phyloP scores from a whole-genome alignment of 1,140 invertebrate genomes.

The Platyscapa corneri region DNA sequence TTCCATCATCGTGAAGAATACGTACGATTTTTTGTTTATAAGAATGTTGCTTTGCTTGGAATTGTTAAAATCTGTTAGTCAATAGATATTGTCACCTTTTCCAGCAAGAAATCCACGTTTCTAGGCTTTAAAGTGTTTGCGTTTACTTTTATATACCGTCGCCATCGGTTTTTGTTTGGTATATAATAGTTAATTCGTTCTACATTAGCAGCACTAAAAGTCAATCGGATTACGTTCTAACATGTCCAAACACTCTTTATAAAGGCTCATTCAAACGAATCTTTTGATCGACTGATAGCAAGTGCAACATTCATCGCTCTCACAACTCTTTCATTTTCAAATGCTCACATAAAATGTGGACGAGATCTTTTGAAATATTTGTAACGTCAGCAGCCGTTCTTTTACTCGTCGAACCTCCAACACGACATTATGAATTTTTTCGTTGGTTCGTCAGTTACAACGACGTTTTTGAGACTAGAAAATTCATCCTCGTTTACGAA shows the following conservation, averaged over 20 bases:
- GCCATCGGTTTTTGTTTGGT: neutral
- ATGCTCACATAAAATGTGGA: constrained; percentile 7
- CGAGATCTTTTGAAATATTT: neutral
- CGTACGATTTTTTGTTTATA: no score
- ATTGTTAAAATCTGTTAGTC: no score
- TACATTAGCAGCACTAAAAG: neutral
- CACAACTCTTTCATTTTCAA: constrained; percentile 8
- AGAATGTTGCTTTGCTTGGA: no score
- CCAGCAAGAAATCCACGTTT: neutral
- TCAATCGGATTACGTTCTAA: neutral
- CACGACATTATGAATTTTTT: constrained; percentile 18
- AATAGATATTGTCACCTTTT: neutral
- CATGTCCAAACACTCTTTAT: neutral
- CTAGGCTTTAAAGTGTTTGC: neutral
- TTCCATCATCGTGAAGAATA: no score
- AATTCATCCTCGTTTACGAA: neutral
- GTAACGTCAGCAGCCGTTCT: neutral
- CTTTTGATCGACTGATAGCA: constrained; percentile 3
- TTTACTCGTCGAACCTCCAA: neutral
- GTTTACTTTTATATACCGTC: neutral
- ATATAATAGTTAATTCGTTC: neutral
- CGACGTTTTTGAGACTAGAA: neutral
- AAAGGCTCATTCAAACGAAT: neutral
- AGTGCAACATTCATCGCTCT: neutral
- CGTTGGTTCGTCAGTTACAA: neutral